Base-by-base conservation (phyloP, 2,113 vertebrate species). In the Pseudorectes ferrugineus region DNA sequence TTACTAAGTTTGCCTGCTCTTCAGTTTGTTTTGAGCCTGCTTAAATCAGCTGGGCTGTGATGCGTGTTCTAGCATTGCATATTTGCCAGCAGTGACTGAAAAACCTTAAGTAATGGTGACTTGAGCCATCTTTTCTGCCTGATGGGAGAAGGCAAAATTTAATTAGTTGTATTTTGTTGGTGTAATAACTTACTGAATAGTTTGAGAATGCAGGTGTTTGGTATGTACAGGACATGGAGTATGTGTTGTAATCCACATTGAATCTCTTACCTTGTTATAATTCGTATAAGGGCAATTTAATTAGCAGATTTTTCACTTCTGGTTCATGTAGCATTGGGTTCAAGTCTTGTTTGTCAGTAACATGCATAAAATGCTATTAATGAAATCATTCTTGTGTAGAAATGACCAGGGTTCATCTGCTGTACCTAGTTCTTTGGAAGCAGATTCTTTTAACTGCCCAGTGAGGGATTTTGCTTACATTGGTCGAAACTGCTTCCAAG, bases 201-300 rank as follows among this genome's bases (percentile, higher is more conserved):
- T 36, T 75, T 19, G 54, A 83, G 71, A 82, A 75, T 68, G 21
- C 24, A 31, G 23, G 4, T 26, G 4, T 95, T 80, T 58, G 38
- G 5, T 62, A 35, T 68, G 40, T 59, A 16, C 0, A 11, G 25
- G 65, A 36, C 38, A 14, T 0, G 0, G 10, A 89, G 12, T 54
- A 11, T 54, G 25, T 72, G 18, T 71, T 36, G 28, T 86, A 82
- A 42, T 82, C 14, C 40, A 12, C 21, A 14, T 0, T 33, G 36
- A 58, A 29, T 90, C 26, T 86, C 77, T 45, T 57, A 65, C 35
- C 25, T 52, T 75, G 33, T 81, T 72, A 5, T 46, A 71, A 43
- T 67, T 72, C 4, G 21, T 42, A 10, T 43, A 75, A 78, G 7
- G 4, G 0, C 43, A 59, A 82, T 61, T 74, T 81, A 49, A 54